These are phyloP conservation scores for Pycnonotus jocosus DNA, from an alignment of 2,113 vertebrate genomes.

Conservation along the genomic window DNA sequence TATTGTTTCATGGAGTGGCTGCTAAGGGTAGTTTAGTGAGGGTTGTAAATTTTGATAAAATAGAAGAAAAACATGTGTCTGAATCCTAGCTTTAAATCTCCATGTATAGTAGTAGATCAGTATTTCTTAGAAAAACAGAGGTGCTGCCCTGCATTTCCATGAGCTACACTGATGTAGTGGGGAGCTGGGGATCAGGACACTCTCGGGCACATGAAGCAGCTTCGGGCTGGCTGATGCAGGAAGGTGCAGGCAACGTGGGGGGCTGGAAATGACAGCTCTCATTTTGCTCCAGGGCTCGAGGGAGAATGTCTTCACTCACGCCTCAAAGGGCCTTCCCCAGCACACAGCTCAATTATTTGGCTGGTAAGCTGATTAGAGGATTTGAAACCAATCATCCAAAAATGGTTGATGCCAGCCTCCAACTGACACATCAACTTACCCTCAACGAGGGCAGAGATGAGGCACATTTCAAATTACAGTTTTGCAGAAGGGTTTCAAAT, in stretches of 20 bases:
- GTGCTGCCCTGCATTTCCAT: neutral
- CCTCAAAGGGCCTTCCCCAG: neutral
- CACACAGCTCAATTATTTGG: conserved; percentile 44
- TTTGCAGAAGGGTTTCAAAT: neutral
- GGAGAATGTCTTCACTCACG: neutral
- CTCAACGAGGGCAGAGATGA: neutral
- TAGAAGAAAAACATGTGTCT: neutral
- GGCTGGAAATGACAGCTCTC: conserved; percentile 8
- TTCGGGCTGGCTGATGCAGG: neutral
- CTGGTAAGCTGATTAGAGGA: conserved; percentile 58
- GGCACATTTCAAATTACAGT: neutral
- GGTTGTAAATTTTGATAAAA: neutral
- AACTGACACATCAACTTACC: neutral
- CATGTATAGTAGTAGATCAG: neutral
- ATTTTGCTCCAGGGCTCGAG: neutral
- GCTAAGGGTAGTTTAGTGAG: neutral
- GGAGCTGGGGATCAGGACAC: neutral
- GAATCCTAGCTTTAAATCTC: neutral
- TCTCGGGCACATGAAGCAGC: neutral
- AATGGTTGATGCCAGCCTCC: conserved; percentile 17
- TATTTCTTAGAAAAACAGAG: neutral
- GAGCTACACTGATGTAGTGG: neutral
- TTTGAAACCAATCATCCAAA: conserved; percentile 54
- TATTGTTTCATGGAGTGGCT: neutral
- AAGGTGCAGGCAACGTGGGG: neutral